Base-by-base conservation (phyloP, 2,888 invertebrate species). In the Anarsia innoxiella region DNA sequence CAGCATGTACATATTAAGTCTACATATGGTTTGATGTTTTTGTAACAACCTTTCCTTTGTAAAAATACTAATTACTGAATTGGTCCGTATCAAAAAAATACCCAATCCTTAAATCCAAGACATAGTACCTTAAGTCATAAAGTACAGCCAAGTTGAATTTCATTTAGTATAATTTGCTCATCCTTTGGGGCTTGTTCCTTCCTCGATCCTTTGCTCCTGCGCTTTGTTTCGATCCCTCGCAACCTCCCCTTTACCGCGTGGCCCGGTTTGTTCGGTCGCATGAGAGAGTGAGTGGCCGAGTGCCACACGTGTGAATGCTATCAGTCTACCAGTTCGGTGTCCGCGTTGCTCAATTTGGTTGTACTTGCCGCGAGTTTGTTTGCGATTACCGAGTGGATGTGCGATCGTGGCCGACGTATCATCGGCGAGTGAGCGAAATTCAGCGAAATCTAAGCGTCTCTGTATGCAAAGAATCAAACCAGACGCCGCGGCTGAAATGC, bases 131-230 rank as follows among this genome's bases (percentile, higher is more conserved):
- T 43, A 51, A 28, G 9, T 11, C 16, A 6, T 45, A 60, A 76
- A 82, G 79, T 82, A 82, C 80, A 80, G 75, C 79, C 82, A 80
- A 76, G 66, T 82, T 77, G 76, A 70, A 45, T 52, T 55, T 48
- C 37, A 46, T 44, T 26, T 56, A 53, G 48, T 61, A 54, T 66
- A 58, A 63, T 70, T 73, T 68, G 71, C 67, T 73, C 53, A 59
- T 57, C 66, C 62, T 58, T 60, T 56, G 64, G 75, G 76, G 74
- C 76, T 79, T 75, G 70, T 52, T 71, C 66, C 68, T 58, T 52
- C 51, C 57, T 41, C 50, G 37, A 25, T 53, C 56, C 48, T 53
- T 44, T 41, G 34, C 16, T 51, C 55, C 52, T 42, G 34, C 40
- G 64, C 65, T 64, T 66, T 45, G 52, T 52, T 61, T 58, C 61